Evolutionary conservation across 2,113 vertebrate genomes (phyloP), one percentile per base, ranked within the genome.

Genomic region (Brachyistius frenatus): DNA sequence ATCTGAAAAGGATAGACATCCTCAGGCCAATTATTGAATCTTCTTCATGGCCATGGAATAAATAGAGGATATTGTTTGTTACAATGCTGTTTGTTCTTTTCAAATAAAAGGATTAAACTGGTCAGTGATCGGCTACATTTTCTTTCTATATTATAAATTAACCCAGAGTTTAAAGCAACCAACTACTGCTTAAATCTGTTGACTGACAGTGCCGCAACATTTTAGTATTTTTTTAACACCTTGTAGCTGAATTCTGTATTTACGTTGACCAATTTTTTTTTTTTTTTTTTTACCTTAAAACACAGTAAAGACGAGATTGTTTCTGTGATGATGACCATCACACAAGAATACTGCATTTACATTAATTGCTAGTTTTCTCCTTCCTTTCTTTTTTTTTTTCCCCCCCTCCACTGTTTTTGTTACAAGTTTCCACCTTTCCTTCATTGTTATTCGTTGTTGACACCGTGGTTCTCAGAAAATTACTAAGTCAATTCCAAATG

Each of bases 401-500:
- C 50, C 57, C 66, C 35, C 49, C 15, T 44, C 11, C 13, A 64
- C 65, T 60, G 36, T 71, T 39, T 64, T 54, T 70, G 11, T 15
- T 39, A 35, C 5, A 1, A 68, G 5, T 52, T 23, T 63, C 33
- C 44, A 35, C 46, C 41, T 58, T 70, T 10, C 14, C 36, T 76
- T 73, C 76, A 76, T 91, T 79, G 47, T 46, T 75, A 83, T 86
- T 87, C 80, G 37, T 77, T 33, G 13, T 56, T 71, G 66, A 60
- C 79, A 16, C 50, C 23, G 65, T 13, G 60, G 63, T 72, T 77
- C 62, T 73, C 76, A 52, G 82, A 81, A 86, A 85, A 85, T 88
- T 75, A 84, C 75, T 73, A 68, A 85, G 83, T 88, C 67, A 88
- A 78, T 90, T 89, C 66, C 64, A 72, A 74, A 64, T 23, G 44